phyloP scores from a whole-genome alignment of 2,797 vertebrate species.

The Sarcoramphus papa region DNA sequence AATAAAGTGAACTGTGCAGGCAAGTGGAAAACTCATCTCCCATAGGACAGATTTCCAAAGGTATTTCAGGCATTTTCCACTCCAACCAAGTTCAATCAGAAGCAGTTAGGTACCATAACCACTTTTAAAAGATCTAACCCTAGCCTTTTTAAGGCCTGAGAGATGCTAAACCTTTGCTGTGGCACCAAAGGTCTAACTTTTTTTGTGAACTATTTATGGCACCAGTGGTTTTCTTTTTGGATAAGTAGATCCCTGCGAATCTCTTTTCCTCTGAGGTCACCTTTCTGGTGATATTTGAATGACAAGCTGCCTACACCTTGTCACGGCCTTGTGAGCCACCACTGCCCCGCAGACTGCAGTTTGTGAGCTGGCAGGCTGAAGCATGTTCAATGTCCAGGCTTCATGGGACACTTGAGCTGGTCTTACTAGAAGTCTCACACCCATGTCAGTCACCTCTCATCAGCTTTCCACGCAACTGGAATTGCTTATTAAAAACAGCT shows the following conservation, averaged over 20 bases:
- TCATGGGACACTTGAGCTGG: background rate
- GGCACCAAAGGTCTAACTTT: background rate
- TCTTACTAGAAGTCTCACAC: background rate
- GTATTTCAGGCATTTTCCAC: background rate
- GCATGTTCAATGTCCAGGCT: background rate
- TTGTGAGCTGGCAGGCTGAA: background rate
- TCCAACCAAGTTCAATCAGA: background rate
- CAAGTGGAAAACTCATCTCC: background rate
- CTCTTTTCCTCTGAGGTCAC: background rate
- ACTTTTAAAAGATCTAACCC: background rate
- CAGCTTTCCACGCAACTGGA: background rate
- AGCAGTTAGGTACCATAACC: background rate
- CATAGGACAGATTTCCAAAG: background rate
- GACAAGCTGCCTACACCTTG: background rate
- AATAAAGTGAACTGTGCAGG: background rate
- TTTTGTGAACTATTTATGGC: background rate
- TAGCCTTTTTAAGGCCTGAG: background rate
- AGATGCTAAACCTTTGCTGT: background rate
- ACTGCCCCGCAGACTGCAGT: background rate
- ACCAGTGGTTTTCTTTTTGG: background rate
- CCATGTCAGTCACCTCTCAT: background rate
- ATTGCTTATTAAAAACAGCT: background rate
- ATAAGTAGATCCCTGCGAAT: background rate
- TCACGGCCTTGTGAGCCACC: background rate
- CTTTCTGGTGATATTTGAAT: background rate